Conservation (phyloP, 2,113 vertebrate genomes). For the Myrmecobius fasciatus region DNA sequence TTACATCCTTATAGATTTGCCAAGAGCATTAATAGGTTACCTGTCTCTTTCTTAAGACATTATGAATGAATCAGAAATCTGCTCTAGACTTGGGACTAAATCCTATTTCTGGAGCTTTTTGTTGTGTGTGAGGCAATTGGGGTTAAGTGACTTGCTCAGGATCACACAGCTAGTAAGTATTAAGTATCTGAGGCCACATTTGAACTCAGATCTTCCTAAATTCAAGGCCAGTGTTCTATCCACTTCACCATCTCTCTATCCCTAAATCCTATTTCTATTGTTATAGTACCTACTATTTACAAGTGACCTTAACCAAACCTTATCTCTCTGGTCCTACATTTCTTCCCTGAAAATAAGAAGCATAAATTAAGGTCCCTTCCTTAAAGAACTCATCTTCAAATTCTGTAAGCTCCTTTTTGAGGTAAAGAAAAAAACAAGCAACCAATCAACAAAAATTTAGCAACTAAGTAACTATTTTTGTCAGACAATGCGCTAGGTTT, state of each 20-base stretch:
- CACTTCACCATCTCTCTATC: no score
- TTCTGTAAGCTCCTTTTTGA: neutral
- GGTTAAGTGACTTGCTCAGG: no score
- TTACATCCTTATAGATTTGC: neutral
- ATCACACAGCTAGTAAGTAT: no score
- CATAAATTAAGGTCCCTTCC: neutral
- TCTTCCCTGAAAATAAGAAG: neutral
- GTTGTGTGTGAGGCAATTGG: no score
- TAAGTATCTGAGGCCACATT: no score
- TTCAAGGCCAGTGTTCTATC: no score
- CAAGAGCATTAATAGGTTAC: neutral
- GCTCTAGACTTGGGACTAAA: neutral
- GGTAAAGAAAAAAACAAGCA: neutral
- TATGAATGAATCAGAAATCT: neutral
- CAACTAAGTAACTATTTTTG: neutral
- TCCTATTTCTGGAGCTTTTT: neutral
- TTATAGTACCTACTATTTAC: neutral
- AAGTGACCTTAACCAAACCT: neutral
- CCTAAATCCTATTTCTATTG: neutral
- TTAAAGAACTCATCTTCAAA: neutral
- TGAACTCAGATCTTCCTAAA: no score
- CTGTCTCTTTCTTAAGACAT: neutral
- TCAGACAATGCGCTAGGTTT: neutral
- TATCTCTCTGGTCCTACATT: neutral
- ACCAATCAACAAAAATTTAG: neutral